Percentiles rank a stretch among this genome's conserved stretches.
phyloP scores from a whole-genome alignment of 2,888 invertebrate species.

The Sialis fuliginosa region DNA sequence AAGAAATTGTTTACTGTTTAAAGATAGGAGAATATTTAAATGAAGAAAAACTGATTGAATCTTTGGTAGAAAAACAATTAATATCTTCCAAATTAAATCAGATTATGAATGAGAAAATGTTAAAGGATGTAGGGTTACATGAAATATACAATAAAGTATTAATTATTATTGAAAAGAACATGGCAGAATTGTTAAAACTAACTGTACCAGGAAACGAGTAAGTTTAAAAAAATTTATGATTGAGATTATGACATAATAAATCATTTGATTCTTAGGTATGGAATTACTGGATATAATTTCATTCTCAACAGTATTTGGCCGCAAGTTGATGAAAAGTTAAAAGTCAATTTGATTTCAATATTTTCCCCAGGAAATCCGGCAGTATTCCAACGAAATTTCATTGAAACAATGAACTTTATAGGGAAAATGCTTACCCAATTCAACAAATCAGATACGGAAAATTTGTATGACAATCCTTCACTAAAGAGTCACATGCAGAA shows the following conservation, averaged over 20 bases:
- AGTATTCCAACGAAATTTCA: conserved; percentile 67
- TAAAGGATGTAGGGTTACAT: conserved; percentile 29
- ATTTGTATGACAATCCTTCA: conserved; percentile 46
- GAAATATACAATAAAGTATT: conserved; percentile 50
- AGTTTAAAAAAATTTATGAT: conserved; percentile 9
- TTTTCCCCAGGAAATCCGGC: conserved; percentile 88
- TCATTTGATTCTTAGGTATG: conserved; percentile 25
- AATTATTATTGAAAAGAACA: conserved; percentile 48
- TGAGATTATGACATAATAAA: conserved; percentile 34
- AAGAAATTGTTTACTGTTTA: conserved; percentile 38
- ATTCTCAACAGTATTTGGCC: conserved; percentile 77
- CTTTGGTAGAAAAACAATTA: conserved; percentile 46
- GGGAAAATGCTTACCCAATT: conserved; percentile 49
- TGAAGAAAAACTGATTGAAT: conserved; percentile 51
- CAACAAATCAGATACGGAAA: conserved; percentile 34
- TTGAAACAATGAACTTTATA: conserved; percentile 59
- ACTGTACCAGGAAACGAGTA: background rate
- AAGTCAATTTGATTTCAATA: conserved; percentile 64
- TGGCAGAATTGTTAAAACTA: conserved; percentile 23
- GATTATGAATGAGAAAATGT: conserved; percentile 48
- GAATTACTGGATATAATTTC: conserved; percentile 51
- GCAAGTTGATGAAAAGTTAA: conserved; percentile 63
- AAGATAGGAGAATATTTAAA: conserved; percentile 39
- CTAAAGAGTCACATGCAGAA: conserved; percentile 59
- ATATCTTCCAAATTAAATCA: conserved; percentile 48